phyloP scores from a whole-genome alignment of 64 coral and sea anemone species.

The Hydrozoanthus tunicans region DNA sequence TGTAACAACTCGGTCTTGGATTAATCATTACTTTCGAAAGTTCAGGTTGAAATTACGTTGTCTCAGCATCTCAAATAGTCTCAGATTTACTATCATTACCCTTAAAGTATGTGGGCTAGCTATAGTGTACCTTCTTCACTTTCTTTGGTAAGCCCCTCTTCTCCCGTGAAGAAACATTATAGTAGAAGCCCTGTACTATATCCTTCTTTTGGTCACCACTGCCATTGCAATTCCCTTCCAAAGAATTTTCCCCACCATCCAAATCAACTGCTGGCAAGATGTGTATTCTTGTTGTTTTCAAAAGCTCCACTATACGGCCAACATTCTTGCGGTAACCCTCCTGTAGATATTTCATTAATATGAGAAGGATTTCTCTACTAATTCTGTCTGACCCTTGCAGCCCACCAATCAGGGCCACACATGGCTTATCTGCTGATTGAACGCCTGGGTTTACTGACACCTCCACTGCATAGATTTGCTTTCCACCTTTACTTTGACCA shows the following conservation, averaged over 20 bases:
- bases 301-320: slow-evolving; percentile 50
- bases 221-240: slow-evolving; percentile 68
- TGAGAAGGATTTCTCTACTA: slow-evolving; percentile 80
- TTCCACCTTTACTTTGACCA: slow-evolving; percentile 71
- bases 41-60: background rate
- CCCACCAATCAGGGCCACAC: slow-evolving; percentile 82
- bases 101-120: too few relatives aligned
- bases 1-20: background rate
- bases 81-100: too few relatives aligned
- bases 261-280: slow-evolving; percentile 89
- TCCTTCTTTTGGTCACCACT: slow-evolving; percentile 50
- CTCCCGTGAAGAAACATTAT: slow-evolving; percentile 35
- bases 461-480: slow-evolving; percentile 71
- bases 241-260: slow-evolving; percentile 70
- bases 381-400: slow-evolving; percentile 76
- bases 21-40: background rate
- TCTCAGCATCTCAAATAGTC: too few relatives aligned
- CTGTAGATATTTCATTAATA: slow-evolving; percentile 78
- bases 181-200: slow-evolving; percentile 73
- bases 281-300: slow-evolving; percentile 75
- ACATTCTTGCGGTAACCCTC: slow-evolving; percentile 62
- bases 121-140: slow-evolving; percentile 42
- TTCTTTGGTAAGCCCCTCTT: slow-evolving; percentile 57
- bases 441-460: slow-evolving; percentile 58
- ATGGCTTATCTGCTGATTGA: slow-evolving; percentile 49